These are phyloP conservation scores for Xerus inauris DNA, from an alignment of 2,113 vertebrate genomes.

Conservation along the genomic window DNA sequence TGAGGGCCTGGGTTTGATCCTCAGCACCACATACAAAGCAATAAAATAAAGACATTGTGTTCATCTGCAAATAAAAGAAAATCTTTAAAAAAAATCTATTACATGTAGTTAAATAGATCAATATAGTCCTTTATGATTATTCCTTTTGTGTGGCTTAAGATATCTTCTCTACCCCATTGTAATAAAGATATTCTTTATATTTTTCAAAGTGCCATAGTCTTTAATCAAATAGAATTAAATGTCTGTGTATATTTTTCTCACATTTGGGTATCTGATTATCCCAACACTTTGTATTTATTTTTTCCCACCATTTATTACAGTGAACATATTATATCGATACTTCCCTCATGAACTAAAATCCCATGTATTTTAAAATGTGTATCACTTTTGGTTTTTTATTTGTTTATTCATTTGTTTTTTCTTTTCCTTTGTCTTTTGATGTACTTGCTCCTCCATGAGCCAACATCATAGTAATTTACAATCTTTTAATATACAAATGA, in stretches of 20 bases:
- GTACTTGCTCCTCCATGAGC: neutral
- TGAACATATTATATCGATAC: neutral
- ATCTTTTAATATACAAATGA: neutral
- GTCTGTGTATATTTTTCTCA: neutral
- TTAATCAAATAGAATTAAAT: neutral
- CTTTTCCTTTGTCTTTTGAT: neutral
- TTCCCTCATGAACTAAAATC: neutral
- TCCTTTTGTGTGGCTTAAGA: neutral
- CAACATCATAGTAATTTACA: neutral
- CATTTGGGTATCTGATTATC: neutral
- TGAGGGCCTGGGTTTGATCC: no score
- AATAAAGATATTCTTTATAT: neutral
- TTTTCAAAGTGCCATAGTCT: neutral
- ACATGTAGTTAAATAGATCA: neutral
- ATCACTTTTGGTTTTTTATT: neutral
- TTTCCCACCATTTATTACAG: neutral
- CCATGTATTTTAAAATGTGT: neutral
- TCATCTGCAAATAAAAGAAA: no score
- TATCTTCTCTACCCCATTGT: neutral
- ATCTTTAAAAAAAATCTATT: no score
- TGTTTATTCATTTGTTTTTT: neutral
- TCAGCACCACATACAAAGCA: no score
- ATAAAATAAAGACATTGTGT: no score
- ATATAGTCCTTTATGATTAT: neutral
- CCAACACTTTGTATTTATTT: neutral